phyloP scores from a whole-genome alignment of 2,888 invertebrate species.

The Gymnosoma rotundatum region DNA sequence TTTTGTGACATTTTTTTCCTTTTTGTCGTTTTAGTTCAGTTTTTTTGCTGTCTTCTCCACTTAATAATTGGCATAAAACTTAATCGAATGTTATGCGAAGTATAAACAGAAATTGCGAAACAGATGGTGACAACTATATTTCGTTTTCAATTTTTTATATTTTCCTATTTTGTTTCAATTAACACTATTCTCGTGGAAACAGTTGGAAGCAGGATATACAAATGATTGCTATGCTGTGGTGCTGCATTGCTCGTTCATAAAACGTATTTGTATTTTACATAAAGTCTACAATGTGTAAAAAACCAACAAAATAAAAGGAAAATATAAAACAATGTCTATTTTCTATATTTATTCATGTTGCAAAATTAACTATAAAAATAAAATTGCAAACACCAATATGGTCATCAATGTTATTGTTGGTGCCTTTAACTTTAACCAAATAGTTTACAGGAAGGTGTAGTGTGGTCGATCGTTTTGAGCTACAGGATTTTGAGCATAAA shows the following conservation, averaged over 20 bases:
- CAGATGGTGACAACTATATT: slow-evolving; percentile 65
- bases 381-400: slow-evolving; percentile 48
- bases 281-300: slow-evolving; percentile 52
- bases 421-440: slow-evolving; percentile 21
- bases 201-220: background rate
- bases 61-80: slow-evolving; percentile 68
- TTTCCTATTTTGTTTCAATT: slow-evolving; percentile 6
- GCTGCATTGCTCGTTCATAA: slow-evolving; percentile 39
- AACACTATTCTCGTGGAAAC: background rate
- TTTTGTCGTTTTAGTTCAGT: background rate
- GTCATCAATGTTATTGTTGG: slow-evolving; percentile 33
- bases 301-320: slow-evolving; percentile 41
- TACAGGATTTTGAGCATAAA: too few relatives aligned
- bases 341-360: slow-evolving; percentile 56
- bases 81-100: slow-evolving; percentile 62
- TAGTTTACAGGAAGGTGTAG: slow-evolving; percentile 22
- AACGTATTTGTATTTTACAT: slow-evolving; percentile 56
- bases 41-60: slow-evolving; percentile 16
- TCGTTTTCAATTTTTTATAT: slow-evolving; percentile 32
- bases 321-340: slow-evolving; percentile 7
- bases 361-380: slow-evolving; percentile 60
- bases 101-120: slow-evolving; percentile 57
- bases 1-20: slow-evolving; percentile 1
- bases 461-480: slow-evolving; percentile 9
- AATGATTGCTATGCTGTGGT: background rate